phyloP scores from a whole-genome alignment of 2,888 invertebrate species.

The Lysandra coridon region DNA sequence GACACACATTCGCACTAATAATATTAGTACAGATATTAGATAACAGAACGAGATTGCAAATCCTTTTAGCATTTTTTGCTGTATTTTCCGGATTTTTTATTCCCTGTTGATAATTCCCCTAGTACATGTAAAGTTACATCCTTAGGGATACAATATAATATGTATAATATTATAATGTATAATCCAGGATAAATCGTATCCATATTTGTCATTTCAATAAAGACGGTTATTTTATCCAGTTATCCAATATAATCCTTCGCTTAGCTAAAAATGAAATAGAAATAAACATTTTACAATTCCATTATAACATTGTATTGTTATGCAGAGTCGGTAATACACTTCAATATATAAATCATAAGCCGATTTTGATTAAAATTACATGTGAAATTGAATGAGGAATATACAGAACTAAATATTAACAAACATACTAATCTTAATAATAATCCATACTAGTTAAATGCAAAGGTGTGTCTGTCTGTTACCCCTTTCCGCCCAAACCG shows the following conservation, averaged over 20 bases:
- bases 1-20: too few relatives aligned
- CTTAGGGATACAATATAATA: neutral
- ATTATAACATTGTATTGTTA: neutral
- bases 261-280: neutral
- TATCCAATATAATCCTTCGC: conserved; percentile 6
- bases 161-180: neutral
- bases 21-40: too few relatives aligned
- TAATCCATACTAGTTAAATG: too few relatives aligned
- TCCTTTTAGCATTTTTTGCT: too few relatives aligned
- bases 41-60: too few relatives aligned
- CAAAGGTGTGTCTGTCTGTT: too few relatives aligned
- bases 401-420: too few relatives aligned
- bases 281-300: neutral
- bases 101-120: too few relatives aligned
- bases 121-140: neutral
- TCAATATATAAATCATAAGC: neutral
- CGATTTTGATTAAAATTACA: neutral
- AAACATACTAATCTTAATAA: too few relatives aligned
- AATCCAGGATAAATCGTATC: neutral
- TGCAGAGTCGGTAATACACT: neutral
- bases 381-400: neutral
- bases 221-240: neutral
- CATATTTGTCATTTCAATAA: neutral
- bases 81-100: neutral
- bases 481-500: too few relatives aligned